Evolutionary conservation across 2,113 vertebrate genomes (phyloP).

Genomic region (Anhinga rufa): DNA sequence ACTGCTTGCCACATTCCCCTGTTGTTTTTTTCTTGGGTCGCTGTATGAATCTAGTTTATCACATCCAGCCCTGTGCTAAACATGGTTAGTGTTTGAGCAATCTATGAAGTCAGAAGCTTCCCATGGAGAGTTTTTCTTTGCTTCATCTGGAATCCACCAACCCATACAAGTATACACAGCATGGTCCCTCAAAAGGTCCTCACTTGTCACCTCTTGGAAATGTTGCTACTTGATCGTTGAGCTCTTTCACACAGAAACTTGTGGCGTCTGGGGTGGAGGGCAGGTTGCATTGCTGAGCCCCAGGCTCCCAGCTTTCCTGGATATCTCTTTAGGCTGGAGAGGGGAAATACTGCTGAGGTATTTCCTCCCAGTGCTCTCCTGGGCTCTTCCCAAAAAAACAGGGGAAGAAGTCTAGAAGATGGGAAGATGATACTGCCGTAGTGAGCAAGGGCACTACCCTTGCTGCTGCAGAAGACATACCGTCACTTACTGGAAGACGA

Average conservation of each 20-base stretch:
- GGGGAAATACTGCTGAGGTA: neutral
- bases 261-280: neutral
- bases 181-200: conserved; percentile 11
- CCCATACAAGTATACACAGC: neutral
- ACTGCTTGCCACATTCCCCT: conserved; percentile 45
- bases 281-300: neutral
- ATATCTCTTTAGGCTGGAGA: neutral
- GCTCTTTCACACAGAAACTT: neutral
- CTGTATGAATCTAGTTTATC: conserved; percentile 43
- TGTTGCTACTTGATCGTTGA: neutral
- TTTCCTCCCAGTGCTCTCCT: conserved; percentile 3
- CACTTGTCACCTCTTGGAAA: conserved; percentile 18
- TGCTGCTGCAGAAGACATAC: neutral
- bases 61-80: conserved; percentile 26
- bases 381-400: neutral
- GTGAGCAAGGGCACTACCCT: neutral
- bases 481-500: neutral
- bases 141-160: conserved; percentile 39
- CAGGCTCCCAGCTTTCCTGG: neutral
- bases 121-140: conserved; percentile 53
- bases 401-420: neutral
- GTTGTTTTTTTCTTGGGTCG: conserved; percentile 25
- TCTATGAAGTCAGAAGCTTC: conserved; percentile 52
- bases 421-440: neutral
- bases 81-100: conserved; percentile 34